Evolutionary conservation across 2,113 vertebrate genomes (phyloP), one percentile per base, ranked within the genome.

Genomic region (Oenanthe melanoleuca): DNA sequence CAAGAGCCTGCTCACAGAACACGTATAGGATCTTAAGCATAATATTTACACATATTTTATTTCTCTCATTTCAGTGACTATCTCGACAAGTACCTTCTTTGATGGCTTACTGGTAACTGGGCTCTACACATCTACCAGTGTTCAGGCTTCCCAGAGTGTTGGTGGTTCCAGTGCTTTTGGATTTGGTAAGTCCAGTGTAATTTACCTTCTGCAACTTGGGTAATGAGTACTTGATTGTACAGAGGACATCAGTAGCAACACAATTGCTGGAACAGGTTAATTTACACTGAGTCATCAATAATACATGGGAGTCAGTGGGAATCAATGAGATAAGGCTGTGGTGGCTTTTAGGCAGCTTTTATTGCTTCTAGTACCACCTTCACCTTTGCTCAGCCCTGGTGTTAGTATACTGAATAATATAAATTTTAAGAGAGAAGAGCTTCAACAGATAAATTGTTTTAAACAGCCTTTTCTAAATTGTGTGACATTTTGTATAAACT

Each of bases 41-140:
- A 42, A 20, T 92, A 56, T 59, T 96, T 75, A 95, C 33, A 67
- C 6, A 12, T 52, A 71, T 77, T 78, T 91, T 60, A 40, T 34
- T 81, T 71, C 38, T 90, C 86, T 88, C 50, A 21, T 97, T 98
- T 95, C 97, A 99, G 99, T 99, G 95, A 99, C 99, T 72, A 98
- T 99, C 97, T 99, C 99, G 6, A 99, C 99, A 78, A 99, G 99
- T 91, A 99, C 99, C 56, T 98, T 98, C 93, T 99, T 99, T 92
- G 99, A 99, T 63, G 99, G 99, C 72, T 98, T 99, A 59, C 96
- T 99, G 96, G 99, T 99, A 84, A 99, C 99, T 13, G 99, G 99
- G 63, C 99, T 99, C 29, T 99, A 99, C 96, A 99, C 99, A 22
- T 99, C 99, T 69, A 99, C 99, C 34, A 99, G 99, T 34, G 98